Evolutionary conservation across 2,797 vertebrate species (phyloP).

Genomic region (Acestrorhynchus altus): DNA sequence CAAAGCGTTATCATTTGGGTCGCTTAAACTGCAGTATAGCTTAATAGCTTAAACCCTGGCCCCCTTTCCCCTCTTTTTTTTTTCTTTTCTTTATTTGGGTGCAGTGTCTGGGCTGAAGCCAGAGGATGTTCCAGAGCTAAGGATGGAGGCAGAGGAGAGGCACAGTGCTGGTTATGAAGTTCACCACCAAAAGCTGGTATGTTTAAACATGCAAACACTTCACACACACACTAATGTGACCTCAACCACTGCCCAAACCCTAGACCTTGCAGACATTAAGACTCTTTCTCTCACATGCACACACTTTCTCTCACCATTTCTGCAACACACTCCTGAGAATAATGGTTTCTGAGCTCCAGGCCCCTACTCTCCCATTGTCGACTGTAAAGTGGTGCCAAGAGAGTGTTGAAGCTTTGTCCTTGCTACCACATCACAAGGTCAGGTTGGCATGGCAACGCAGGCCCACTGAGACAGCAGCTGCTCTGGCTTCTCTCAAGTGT

Average conservation of each 20-base stretch:
- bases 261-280: no score
- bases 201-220: neutral
- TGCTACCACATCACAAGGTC: conserved; percentile 67
- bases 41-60: neutral
- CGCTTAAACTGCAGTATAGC: no score
- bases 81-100: neutral
- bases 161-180: conserved; percentile 93
- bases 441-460: conserved; percentile 70
- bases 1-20: no score
- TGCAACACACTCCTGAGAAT: conserved; percentile 7
- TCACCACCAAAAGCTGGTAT: conserved; percentile 96
- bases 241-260: no score
- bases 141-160: conserved; percentile 91
- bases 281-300: neutral
- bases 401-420: conserved; percentile 55
- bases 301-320: no score
- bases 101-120: conserved; percentile 92
- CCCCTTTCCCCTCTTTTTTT: neutral
- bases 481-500: neutral
- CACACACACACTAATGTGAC: neutral
- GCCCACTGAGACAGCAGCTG: conserved; percentile 32
- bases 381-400: conserved; percentile 38
- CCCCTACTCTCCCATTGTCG: conserved; percentile 47
- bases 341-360: conserved; percentile 15
- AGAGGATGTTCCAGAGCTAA: conserved; percentile 90